Evolutionary conservation across 1,140 invertebrate genomes (phyloP).

Genomic region (Mizuhopecten yessoensis): DNA sequence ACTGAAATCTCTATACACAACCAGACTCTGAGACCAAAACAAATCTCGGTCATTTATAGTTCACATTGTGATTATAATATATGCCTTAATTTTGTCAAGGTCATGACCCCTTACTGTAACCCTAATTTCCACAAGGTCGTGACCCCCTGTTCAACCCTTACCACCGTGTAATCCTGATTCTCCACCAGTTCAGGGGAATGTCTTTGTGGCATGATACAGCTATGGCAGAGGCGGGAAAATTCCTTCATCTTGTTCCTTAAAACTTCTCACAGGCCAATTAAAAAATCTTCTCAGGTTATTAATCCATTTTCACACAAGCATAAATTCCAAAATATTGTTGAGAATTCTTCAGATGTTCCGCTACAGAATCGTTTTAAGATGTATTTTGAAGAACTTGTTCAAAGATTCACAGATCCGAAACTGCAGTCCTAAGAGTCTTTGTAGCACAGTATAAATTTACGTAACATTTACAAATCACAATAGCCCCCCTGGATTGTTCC

Average conservation of each 20-base stretch:
- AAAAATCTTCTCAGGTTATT: background rate
- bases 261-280: background rate
- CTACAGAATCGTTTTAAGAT: background rate
- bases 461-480: background rate
- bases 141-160: background rate
- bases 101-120: background rate
- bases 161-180: background rate
- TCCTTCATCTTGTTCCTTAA: background rate
- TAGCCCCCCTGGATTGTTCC: background rate
- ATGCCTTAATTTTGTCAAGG: background rate
- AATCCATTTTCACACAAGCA: background rate
- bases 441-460: background rate
- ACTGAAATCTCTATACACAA: too few relatives aligned
- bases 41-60: too few relatives aligned
- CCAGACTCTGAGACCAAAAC: too few relatives aligned
- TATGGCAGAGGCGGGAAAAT: constrained; percentile 25
- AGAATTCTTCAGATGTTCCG: background rate
- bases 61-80: too few relatives aligned
- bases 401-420: too few relatives aligned
- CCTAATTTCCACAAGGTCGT: background rate
- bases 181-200: background rate
- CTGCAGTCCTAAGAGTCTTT: background rate
- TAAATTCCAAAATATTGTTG: background rate
- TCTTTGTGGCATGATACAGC: background rate
- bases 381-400: background rate